These are phyloP conservation scores for Pachyuromys duprasi DNA, from an alignment of 2,797 vertebrate species.

Conservation along the genomic window DNA sequence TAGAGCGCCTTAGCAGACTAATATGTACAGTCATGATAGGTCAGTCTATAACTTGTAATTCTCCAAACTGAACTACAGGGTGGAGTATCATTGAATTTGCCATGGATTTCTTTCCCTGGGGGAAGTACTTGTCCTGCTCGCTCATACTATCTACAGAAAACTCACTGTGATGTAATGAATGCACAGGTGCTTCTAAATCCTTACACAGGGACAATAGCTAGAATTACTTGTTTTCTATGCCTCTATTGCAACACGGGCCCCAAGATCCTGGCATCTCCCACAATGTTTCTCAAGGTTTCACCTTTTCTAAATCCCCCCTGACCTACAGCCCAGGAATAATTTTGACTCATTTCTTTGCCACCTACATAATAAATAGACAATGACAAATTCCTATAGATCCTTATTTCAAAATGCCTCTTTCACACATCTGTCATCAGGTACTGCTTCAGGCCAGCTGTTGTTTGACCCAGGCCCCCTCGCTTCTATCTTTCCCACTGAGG, in stretches of 20 bases:
- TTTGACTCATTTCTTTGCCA: slow-evolving; percentile 41
- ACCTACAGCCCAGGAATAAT: slow-evolving; percentile 5
- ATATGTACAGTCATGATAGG: not conserved
- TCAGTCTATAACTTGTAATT: not conserved
- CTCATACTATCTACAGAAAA: not conserved
- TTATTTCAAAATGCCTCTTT: slow-evolving; percentile 23
- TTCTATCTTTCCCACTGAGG: not conserved
- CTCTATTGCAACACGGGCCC: not conserved
- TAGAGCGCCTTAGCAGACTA: not conserved
- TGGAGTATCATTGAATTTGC: not conserved
- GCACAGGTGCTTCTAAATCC: not conserved
- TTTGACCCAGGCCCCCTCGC: not conserved
- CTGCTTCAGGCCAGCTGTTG: not conserved
- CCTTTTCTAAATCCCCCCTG: not conserved
- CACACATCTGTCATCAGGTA: not conserved
- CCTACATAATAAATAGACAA: not conserved
- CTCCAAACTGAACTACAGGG: not conserved
- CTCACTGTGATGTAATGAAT: not conserved
- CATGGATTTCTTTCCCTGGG: not conserved
- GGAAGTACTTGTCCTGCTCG: not conserved
- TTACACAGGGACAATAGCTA: not conserved
- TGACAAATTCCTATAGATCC: not conserved
- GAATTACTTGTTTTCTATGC: not conserved
- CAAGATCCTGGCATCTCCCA: not conserved
- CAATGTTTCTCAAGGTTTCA: not conserved